Base-by-base conservation (phyloP, 2,113 vertebrate species). In the Mungos mungo region DNA sequence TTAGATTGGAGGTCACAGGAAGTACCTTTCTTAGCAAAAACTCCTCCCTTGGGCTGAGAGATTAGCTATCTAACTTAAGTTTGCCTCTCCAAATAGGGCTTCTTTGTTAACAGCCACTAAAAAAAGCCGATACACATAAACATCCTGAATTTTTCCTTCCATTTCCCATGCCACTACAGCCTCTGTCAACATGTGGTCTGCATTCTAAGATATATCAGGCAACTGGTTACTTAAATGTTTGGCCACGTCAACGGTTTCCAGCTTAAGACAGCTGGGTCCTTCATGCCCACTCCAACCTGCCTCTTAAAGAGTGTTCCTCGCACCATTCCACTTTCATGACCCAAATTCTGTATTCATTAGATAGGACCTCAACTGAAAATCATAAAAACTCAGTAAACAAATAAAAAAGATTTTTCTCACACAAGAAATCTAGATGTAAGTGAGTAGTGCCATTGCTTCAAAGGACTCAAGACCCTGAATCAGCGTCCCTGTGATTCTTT, bases 41-140 rank as follows among this genome's bases (percentile, higher is more conserved):
- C 5, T 41, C 77, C 88, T 66, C 29, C 38, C 93, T 50, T 87
- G 21, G 93, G 38, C 54, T 91, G 88, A 45, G 50, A 88, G 35
- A 38, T 71, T 45, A 82, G 14, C 45, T 81, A 85, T 91, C 25
- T 93, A 86, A 35, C 4, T 87, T 94, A 74, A 85, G 13, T 87
- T 92, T 92, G n/a, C 13, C 3, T 66, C 54, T 93, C 71, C 38
- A 38, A 35, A 14, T n/a, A 96, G 35, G 71, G 90, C 23, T 84
- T 81, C 45, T 90, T 92, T 54, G 16, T 79, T 87, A 92, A 92
- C 16, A 94, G 3, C 19, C 47, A 90, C 72, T 93, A 92, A 94
- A 97, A 74, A 96, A 90, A 90, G 21, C 35, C 80, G 94, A 79
- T 4, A 93, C 33, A 86, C 27, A 74, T 50, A 95, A 94, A 96